A percentile compares a stretch with the other conserved stretches of the same genome.
Evolutionary conservation across 2,888 invertebrate species (phyloP).

Genomic region (Atrina japonica): DNA sequence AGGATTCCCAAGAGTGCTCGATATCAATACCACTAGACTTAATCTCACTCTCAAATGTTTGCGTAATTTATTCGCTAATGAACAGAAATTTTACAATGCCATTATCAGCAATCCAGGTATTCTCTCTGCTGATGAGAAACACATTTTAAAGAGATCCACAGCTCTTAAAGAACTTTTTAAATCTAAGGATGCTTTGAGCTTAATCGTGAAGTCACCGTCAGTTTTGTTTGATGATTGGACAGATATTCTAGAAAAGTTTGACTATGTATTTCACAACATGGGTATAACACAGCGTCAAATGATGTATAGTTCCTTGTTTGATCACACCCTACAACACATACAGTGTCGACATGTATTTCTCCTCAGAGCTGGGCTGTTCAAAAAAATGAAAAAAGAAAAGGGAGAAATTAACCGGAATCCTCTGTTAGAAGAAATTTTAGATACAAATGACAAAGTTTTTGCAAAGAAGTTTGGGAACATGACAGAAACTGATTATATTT

Average conservation of each 20-base stretch:
- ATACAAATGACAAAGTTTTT: conserved; percentile 56
- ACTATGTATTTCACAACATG: conserved; percentile 60
- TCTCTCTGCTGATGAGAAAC: conserved; percentile 17
- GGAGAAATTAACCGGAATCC: conserved; percentile 57
- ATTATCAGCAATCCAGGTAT: conserved; percentile 22
- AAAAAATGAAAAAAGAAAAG: conserved; percentile 42
- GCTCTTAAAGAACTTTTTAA: conserved; percentile 55
- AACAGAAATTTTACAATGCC: conserved; percentile 28
- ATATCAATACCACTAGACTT: conserved; percentile 7
- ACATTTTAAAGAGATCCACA: conserved; percentile 22
- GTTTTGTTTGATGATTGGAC: conserved; percentile 49
- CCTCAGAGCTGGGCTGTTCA: conserved; percentile 58
- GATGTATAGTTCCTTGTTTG: conserved; percentile 52
- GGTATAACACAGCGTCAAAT: conserved; percentile 64
- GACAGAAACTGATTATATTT: conserved; percentile 54
- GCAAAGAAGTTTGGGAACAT: conserved; percentile 59
- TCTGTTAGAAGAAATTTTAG: conserved; percentile 52
- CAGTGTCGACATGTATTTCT: conserved; percentile 60
- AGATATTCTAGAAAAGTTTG: conserved; percentile 52
- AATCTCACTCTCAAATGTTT: conserved; percentile 22
- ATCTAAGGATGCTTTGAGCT: conserved; percentile 46
- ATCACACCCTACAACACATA: conserved; percentile 56
- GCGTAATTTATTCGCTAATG: conserved; percentile 28
- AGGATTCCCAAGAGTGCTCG: not conserved
- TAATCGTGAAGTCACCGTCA: conserved; percentile 50